Conservation (phyloP, 2,113 vertebrate genomes). For the Alectura lathami region DNA sequence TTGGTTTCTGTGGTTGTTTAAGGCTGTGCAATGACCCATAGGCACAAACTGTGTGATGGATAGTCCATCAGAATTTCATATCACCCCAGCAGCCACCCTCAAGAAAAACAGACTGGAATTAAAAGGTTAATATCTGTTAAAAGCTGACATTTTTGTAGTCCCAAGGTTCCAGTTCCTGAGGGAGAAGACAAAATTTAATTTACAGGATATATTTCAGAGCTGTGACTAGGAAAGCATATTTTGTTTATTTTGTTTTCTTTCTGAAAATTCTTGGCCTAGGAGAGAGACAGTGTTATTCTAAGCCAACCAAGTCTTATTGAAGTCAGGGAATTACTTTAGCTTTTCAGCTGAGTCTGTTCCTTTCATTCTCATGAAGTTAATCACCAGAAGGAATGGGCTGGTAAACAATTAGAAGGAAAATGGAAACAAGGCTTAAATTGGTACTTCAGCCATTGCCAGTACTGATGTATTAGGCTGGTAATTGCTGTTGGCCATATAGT, state of each 20-base stretch:
- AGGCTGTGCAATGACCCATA: conserved; percentile 58
- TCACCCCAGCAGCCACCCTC: not conserved
- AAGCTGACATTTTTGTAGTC: conserved; percentile 29
- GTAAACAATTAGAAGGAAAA: conserved; percentile 5
- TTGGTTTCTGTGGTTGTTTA: conserved; percentile 50
- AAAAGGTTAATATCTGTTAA: conserved; percentile 68
- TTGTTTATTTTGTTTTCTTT: conserved; percentile 35
- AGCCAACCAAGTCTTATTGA: not conserved
- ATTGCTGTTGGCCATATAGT: not conserved
- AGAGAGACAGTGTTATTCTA: not conserved
- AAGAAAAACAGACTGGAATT: conserved; percentile 51
- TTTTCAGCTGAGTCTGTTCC: not conserved
- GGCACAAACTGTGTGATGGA: conserved; percentile 19
- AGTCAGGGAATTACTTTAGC: not conserved
- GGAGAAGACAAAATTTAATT: not conserved
- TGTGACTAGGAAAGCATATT: conserved; percentile 19
- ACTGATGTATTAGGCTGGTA: not conserved
- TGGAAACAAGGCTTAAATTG: not conserved
- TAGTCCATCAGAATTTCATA: conserved; percentile 44
- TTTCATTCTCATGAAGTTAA: not conserved
- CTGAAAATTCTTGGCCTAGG: not conserved
- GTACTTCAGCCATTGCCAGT: not conserved
- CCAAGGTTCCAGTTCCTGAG: conserved; percentile 11
- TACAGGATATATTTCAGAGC: not conserved
- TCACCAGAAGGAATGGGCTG: conserved; percentile 15